These are phyloP conservation scores for Cryptoblepharus egeriae DNA, from an alignment of 2,797 vertebrate genomes.

Conservation along the genomic window DNA sequence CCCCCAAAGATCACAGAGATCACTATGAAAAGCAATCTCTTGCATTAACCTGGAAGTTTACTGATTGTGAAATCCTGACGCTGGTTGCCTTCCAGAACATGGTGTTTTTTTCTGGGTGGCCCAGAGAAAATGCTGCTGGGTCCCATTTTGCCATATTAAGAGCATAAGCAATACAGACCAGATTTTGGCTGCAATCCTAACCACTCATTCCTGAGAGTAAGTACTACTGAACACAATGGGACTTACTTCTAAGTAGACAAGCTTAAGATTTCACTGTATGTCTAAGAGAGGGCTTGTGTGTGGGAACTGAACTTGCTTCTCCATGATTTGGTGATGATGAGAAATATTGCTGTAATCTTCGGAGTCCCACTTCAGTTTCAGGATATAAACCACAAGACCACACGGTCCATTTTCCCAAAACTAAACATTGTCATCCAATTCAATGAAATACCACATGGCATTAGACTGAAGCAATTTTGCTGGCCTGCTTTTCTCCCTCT, in stretches of 20 bases:
- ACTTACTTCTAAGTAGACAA: too few relatives aligned
- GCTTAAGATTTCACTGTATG: too few relatives aligned
- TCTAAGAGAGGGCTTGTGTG: not conserved
- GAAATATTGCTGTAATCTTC: slow-evolving; percentile 1
- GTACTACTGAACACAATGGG: too few relatives aligned
- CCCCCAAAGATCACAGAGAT: too few relatives aligned
- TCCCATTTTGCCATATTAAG: not conserved
- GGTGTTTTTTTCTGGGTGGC: slow-evolving; percentile 16
- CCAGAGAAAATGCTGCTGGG: not conserved
- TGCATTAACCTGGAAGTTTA: not conserved
- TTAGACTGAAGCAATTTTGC: slow-evolving; percentile 19
- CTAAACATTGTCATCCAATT: slow-evolving; percentile 12
- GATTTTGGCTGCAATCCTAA: too few relatives aligned
- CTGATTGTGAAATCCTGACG: not conserved
- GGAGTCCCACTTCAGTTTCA: slow-evolving; percentile 2
- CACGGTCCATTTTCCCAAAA: slow-evolving; percentile 10
- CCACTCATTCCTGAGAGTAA: too few relatives aligned
- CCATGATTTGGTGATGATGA: not conserved
- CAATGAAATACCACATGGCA: slow-evolving; percentile 5
- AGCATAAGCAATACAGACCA: not conserved
- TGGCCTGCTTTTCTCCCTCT: not conserved
- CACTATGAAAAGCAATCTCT: not conserved
- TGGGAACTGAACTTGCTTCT: not conserved
- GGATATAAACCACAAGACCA: slow-evolving; percentile 13
- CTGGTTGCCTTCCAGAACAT: not conserved